Base-by-base conservation (phyloP, 2,113 vertebrate species). In the Uria lomvia region DNA sequence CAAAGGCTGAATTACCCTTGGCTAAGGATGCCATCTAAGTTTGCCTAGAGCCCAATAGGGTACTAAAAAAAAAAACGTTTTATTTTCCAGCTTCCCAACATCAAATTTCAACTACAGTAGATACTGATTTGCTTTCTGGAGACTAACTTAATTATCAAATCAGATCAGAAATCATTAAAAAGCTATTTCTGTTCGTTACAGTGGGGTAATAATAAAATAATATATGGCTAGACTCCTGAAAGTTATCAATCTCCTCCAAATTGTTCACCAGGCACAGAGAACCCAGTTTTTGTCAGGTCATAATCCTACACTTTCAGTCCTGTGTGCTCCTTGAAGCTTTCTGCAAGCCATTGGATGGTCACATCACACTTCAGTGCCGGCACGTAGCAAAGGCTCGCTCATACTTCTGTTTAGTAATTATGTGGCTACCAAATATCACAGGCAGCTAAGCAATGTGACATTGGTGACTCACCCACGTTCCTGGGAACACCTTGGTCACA, bases 401-500 rank as follows among this genome's bases (percentile, higher is more conserved):
- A 24, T 45, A 36, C 27, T 65, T 73, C 74, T 73, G 42, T 62
- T 92, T 9, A 77, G 62, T 34, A 86, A 72, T 78, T 87, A 59
- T 5, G 12, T 0, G 4, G 74, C 62, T 75, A 79, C 91, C 45
- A 63, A 89, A 79, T 38, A 38, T 89, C 96, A 78, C 62, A 50
- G 77, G 55, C 38, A 90, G 58, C 15, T 27, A 42, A 82, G 70
- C 66, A 95, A 91, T 95, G 91, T 95, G 95, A 96, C 95, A 67
- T 0, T 17, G 13, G 50, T 94, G 91, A 95, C 66, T 94, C 97
- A 97, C 24, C 45, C 85, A 52, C 0, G 0, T 86, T 96, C 87
- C 92, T 66, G 84, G 77, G 93, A 94, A 96, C 93, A 96, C 77
- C 86, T 86, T 87, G 73, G 81, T 77, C 73, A 82, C 3, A 8